Percentiles rank a stretch among this genome's conserved stretches.
Conservation (phyloP, 2,797 vertebrate species). For the Mormyrus proboscirostris region DNA sequence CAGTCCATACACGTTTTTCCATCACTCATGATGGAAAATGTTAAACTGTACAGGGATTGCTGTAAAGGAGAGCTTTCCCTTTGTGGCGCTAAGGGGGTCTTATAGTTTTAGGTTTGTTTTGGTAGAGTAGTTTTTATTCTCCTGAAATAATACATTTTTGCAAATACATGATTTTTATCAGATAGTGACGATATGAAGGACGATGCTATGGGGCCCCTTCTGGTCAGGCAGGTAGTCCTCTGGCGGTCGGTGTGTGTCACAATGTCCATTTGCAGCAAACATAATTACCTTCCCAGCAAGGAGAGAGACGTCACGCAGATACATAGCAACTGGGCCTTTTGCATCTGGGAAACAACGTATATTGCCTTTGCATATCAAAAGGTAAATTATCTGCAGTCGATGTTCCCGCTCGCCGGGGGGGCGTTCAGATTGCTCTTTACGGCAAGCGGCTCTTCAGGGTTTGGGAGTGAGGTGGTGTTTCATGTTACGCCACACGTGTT, state of each 20-base stretch:
- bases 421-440: slow-evolving; percentile 8
- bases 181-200: too few relatives aligned
- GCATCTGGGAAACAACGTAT: slow-evolving; percentile 13
- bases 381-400: slow-evolving; percentile 40
- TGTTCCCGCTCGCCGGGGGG: slow-evolving; percentile 24
- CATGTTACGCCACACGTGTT: neutral
- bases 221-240: neutral
- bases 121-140: neutral
- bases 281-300: neutral
- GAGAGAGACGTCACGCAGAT: neutral
- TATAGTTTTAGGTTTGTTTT: neutral
- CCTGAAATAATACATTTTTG: neutral
- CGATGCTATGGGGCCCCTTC: too few relatives aligned
- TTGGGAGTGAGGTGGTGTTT: too few relatives aligned
- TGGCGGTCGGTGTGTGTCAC: neutral
- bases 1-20: too few relatives aligned
- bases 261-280: neutral
- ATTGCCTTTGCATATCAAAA: slow-evolving; percentile 32
- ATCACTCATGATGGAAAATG: too few relatives aligned
- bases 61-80: neutral
- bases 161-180: neutral
- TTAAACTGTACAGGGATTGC: too few relatives aligned
- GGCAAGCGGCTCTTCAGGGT: slow-evolving; percentile 9
- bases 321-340: neutral
- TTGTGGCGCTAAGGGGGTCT: neutral